These are phyloP conservation scores for Danio choprae DNA, from an alignment of 2,797 vertebrate genomes.

Conservation along the genomic window DNA sequence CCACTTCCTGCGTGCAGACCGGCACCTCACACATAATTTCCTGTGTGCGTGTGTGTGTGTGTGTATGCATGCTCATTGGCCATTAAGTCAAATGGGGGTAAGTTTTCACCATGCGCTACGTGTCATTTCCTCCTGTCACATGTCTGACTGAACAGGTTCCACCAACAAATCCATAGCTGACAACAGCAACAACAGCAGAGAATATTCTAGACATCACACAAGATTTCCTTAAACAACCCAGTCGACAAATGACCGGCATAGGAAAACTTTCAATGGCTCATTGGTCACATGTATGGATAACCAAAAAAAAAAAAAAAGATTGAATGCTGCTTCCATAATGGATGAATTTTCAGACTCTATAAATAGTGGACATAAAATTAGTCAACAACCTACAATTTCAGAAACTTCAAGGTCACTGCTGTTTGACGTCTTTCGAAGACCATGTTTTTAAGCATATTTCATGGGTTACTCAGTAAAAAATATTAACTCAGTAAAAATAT, in stretches of 20 bases:
- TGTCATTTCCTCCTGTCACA: constrained; percentile 62
- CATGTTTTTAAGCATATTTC: too few relatives aligned
- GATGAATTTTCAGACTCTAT: neutral
- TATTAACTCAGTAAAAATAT: too few relatives aligned
- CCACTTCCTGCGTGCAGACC: constrained; percentile 63
- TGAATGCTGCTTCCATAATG: constrained; percentile 26
- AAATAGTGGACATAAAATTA: too few relatives aligned
- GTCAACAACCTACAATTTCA: too few relatives aligned
- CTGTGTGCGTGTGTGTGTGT: constrained; percentile 49
- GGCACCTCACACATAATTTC: constrained; percentile 74
- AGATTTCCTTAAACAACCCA: constrained; percentile 14
- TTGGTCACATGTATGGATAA: constrained; percentile 20
- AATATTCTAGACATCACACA: constrained; percentile 36
- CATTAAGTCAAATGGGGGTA: constrained; percentile 75
- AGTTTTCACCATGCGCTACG: constrained; percentile 67
- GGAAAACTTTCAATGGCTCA: constrained; percentile 21
- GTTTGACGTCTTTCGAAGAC: too few relatives aligned
- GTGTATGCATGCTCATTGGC: constrained; percentile 70
- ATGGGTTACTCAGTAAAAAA: too few relatives aligned
- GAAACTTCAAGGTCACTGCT: too few relatives aligned
- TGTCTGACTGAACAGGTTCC: constrained; percentile 46
- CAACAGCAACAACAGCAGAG: constrained; percentile 9
- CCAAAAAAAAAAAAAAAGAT: neutral
- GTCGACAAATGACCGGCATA: constrained; percentile 20
- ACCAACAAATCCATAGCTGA: constrained; percentile 31